These are phyloP conservation scores for Mesocricetus auratus DNA, from an alignment of 2,113 vertebrate genomes.

Conservation along the genomic window DNA sequence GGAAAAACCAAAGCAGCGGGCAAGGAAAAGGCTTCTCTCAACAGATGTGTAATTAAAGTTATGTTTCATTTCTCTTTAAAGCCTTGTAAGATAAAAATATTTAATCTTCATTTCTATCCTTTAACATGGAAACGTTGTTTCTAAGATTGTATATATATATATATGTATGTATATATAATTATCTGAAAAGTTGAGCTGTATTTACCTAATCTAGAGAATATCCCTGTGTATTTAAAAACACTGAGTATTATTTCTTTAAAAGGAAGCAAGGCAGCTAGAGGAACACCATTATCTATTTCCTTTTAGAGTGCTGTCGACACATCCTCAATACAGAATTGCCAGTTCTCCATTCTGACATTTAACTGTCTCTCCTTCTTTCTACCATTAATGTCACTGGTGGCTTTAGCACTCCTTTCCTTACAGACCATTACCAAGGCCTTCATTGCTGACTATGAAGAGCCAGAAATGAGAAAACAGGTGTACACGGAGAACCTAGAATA, in stretches of 20 bases:
- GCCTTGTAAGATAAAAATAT: constrained; percentile 61
- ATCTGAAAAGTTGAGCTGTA: constrained; percentile 29
- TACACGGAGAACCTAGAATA: neutral
- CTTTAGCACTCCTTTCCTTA: neutral
- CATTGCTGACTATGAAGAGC: neutral
- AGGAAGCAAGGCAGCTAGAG: constrained; percentile 25
- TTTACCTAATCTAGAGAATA: constrained; percentile 13
- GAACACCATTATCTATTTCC: constrained; percentile 31
- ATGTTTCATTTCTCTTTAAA: constrained; percentile 52
- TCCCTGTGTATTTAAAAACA: neutral
- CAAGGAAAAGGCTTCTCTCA: too few species aligned
- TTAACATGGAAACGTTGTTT: constrained; percentile 18
- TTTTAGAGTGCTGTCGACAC: neutral
- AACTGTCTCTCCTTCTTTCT: neutral
- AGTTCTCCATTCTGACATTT: constrained; percentile 14
- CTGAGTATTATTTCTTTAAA: neutral
- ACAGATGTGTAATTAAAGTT: constrained; percentile 52
- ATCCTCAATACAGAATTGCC: constrained; percentile 1
- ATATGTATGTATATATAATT: neutral
- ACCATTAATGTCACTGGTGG: neutral
- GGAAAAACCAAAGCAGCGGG: too few species aligned
- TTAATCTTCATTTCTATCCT: constrained; percentile 58
- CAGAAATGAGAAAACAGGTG: neutral
- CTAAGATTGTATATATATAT: neutral
- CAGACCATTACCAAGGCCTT: neutral